Evolutionary conservation across 2,888 invertebrate genomes (phyloP).

Genomic region (Pimpla rufipes): DNA sequence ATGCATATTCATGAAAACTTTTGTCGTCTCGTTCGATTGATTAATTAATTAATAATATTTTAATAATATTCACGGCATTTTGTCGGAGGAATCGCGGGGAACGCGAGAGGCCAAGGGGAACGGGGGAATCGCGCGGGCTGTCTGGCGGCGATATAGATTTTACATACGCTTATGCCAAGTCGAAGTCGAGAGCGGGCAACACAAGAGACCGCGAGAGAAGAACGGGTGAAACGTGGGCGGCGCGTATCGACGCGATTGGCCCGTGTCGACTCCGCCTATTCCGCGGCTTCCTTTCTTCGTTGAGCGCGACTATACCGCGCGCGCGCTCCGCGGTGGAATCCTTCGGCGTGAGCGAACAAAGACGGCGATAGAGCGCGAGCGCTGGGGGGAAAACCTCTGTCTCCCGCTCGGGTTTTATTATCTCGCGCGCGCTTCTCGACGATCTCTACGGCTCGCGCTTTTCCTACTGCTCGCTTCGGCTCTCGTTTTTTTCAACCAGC

Average conservation of each 20-base stretch:
- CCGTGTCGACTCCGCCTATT: constrained; percentile 83
- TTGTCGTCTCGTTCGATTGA: not conserved
- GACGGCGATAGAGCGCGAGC: constrained; percentile 63
- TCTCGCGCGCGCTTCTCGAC: constrained; percentile 35
- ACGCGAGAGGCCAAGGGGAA: too few relatives aligned
- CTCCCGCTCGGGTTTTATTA: constrained; percentile 23
- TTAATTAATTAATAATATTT: not conserved
- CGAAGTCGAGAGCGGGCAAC: constrained; percentile 22
- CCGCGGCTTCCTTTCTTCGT: constrained; percentile 77
- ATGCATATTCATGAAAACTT: constrained; percentile 10
- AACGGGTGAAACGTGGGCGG: constrained; percentile 82
- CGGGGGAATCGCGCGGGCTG: not conserved
- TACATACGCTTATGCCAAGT: not conserved
- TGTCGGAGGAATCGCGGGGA: too few relatives aligned
- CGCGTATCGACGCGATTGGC: constrained; percentile 83
- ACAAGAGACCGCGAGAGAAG: constrained; percentile 73
- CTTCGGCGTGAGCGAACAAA: constrained; percentile 60
- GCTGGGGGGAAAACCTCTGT: constrained; percentile 46
- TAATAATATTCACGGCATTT: constrained; percentile 25
- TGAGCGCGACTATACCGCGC: constrained; percentile 47
- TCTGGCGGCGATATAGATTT: not conserved
- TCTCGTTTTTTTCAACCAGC: not conserved
- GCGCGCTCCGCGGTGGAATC: constrained; percentile 41
- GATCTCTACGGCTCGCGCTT: constrained; percentile 51
- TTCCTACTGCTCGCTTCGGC: constrained; percentile 11